Conservation (phyloP, 2,113 vertebrate genomes). For the Lichenostomus cassidix region DNA sequence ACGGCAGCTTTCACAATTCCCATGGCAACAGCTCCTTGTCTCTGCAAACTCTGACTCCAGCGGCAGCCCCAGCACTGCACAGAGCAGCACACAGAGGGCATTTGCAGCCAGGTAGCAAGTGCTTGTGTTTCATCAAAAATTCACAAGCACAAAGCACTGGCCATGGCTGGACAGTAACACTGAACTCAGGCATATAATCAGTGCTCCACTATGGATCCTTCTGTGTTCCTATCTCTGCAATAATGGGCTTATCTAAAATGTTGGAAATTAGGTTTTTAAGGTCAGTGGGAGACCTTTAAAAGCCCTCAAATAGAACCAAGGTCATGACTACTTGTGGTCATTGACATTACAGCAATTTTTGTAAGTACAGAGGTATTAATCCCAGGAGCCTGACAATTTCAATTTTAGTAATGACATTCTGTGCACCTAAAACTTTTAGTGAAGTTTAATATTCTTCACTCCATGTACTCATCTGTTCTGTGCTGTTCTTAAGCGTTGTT, state of each 20-base stretch:
- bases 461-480: not conserved
- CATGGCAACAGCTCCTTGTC: constrained; percentile 50
- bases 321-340: constrained; percentile 24
- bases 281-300: constrained; percentile 49
- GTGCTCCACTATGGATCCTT: not conserved
- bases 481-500: not conserved
- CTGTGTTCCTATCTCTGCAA: not conserved
- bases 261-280: constrained; percentile 26
- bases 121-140: not conserved
- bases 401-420: constrained; percentile 9
- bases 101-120: not conserved
- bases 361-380: constrained; percentile 24
- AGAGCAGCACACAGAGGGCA: not conserved
- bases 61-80: not conserved
- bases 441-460: constrained; percentile 17
- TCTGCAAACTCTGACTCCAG: not conserved
- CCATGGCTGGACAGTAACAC: not conserved
- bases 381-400: constrained; percentile 20
- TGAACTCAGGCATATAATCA: not conserved
- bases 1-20: constrained; percentile 34
- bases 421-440: not conserved
- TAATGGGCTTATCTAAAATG: not conserved
- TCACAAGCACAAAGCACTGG: not conserved
- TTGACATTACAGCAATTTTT: constrained; percentile 19
- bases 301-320: constrained; percentile 42